These are phyloP conservation scores for Rhagophthalmus giganteus DNA, from an alignment of 2,888 invertebrate genomes.

Conservation along the genomic window DNA sequence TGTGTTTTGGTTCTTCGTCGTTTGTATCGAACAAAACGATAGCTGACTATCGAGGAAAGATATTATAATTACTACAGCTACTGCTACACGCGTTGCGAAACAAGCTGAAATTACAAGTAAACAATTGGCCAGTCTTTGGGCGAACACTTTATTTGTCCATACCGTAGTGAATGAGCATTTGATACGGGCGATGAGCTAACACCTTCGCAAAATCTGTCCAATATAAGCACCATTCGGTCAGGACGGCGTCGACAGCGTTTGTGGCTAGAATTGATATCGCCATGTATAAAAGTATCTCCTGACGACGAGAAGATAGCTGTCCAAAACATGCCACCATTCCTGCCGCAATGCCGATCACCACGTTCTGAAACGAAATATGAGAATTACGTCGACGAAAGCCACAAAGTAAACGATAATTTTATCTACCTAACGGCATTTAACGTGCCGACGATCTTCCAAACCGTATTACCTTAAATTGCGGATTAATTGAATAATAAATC, in stretches of 20 bases:
- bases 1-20: constrained; percentile 40
- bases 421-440: too few species aligned
- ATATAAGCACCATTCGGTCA: constrained; percentile 57
- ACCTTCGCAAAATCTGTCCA: constrained; percentile 47
- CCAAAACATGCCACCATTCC: constrained; percentile 57
- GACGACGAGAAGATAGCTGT: constrained; percentile 52
- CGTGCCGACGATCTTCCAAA: too few species aligned
- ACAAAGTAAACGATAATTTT: background rate
- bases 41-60: constrained; percentile 59
- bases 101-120: constrained; percentile 53
- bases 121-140: background rate
- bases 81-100: constrained; percentile 56
- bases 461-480: too few species aligned
- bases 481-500: too few species aligned
- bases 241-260: constrained; percentile 59
- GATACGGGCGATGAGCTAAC: constrained; percentile 46
- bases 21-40: constrained; percentile 57
- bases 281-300: constrained; percentile 57
- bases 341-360: constrained; percentile 56
- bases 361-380: constrained; percentile 52
- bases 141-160: constrained; percentile 27
- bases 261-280: constrained; percentile 61
- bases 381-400: background rate
- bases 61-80: constrained; percentile 53
- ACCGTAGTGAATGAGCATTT: constrained; percentile 54